Conservation (phyloP, 2,797 vertebrate species). For the Borostomias antarcticus region DNA sequence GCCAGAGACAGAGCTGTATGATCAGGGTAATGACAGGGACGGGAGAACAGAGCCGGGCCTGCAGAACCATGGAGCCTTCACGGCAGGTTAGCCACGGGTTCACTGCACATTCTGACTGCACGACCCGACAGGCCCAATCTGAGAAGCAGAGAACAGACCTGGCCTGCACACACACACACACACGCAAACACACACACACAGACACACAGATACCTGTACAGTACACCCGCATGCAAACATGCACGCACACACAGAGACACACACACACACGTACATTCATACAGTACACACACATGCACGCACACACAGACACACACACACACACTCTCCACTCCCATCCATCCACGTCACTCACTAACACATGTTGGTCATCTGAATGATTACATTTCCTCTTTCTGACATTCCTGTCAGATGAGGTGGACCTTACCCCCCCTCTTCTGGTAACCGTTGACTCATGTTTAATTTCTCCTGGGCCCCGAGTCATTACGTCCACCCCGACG, state of each 20-base stretch:
- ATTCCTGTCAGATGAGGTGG: constrained; percentile 53
- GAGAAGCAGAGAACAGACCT: constrained; percentile 29
- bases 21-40: constrained; percentile 70
- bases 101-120: constrained; percentile 55
- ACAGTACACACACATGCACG: constrained; percentile 1
- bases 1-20: constrained; percentile 52
- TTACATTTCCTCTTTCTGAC: constrained; percentile 63
- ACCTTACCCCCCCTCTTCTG: constrained; percentile 35
- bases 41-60: constrained; percentile 48
- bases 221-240: constrained; percentile 3
- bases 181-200: not conserved
- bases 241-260: constrained; percentile 13
- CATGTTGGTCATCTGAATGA: constrained; percentile 45
- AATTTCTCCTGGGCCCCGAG: constrained; percentile 57
- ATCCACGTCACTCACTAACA: not conserved
- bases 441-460: constrained; percentile 70
- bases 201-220: constrained; percentile 13
- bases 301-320: constrained; percentile 14
- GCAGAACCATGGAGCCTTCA: constrained; percentile 48
- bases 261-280: constrained; percentile 6
- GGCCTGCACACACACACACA: not conserved
- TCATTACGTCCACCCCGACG: constrained; percentile 41
- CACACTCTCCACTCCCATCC: not conserved
- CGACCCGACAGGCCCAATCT: constrained; percentile 64
- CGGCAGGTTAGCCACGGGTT: constrained; percentile 44